These are phyloP conservation scores for Sebastes diploproa DNA, from an alignment of 2,797 vertebrate species.

Conservation along the genomic window DNA sequence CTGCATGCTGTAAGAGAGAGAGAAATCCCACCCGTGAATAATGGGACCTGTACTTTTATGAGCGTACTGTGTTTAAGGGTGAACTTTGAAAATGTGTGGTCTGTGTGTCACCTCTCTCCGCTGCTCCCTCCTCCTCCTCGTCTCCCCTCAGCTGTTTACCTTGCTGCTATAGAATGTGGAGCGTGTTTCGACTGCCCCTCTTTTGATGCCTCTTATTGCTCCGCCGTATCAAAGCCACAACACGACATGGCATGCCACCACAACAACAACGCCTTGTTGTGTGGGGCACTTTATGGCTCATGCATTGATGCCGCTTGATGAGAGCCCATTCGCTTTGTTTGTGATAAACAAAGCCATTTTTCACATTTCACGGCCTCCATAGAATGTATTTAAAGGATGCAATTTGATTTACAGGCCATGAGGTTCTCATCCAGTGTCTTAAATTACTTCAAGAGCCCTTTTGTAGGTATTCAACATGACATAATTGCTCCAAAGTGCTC, in stretches of 20 bases:
- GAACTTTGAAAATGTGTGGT: conserved; percentile 85
- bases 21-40: conserved; percentile 83
- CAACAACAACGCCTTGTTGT: conserved; percentile 56
- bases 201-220: conserved; percentile 50
- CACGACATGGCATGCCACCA: conserved; percentile 47
- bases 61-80: conserved; percentile 76
- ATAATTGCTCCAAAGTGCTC: conserved; percentile 38
- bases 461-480: conserved; percentile 35
- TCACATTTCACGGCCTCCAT: conserved; percentile 48
- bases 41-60: conserved; percentile 80
- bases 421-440: conserved; percentile 2
- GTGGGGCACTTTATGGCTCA: conserved; percentile 34
- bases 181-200: conserved; percentile 50
- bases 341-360: conserved; percentile 59
- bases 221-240: conserved; percentile 57
- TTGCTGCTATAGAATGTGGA: conserved; percentile 58
- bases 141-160: conserved; percentile 71
- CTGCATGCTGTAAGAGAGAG: conserved; percentile 46
- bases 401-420: conserved; percentile 50
- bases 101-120: conserved; percentile 68
- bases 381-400: conserved; percentile 40
- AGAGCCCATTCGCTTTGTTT: conserved; percentile 50
- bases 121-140: conserved; percentile 13
- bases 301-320: conserved; percentile 41
- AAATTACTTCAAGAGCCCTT: conserved; percentile 34